These are phyloP conservation scores for Amiota communis DNA, from an alignment of 2,888 invertebrate species.

Conservation along the genomic window DNA sequence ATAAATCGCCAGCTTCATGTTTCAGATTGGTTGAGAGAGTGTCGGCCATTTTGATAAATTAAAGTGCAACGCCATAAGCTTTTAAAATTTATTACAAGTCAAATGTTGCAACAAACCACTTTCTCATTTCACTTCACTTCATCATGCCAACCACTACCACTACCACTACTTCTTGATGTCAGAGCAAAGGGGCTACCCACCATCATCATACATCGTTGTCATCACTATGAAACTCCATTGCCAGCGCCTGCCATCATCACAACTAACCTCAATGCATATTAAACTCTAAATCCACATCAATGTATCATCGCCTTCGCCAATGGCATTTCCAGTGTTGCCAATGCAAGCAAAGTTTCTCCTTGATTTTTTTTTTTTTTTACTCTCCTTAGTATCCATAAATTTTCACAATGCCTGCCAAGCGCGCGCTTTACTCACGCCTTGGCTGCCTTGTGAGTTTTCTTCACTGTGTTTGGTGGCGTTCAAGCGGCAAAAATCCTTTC, in stretches of 20 bases:
- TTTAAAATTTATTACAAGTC: slow-evolving; percentile 63
- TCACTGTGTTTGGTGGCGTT: slow-evolving; percentile 2
- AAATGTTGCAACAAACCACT: slow-evolving; percentile 34
- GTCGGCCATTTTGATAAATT: slow-evolving; percentile 59
- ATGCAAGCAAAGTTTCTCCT: slow-evolving; percentile 38
- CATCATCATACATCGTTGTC: too few species aligned
- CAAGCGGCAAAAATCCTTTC: slow-evolving; percentile 28
- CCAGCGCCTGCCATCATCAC: not conserved
- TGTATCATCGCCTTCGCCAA: slow-evolving; percentile 55
- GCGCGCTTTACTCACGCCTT: slow-evolving; percentile 22
- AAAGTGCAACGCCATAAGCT: slow-evolving; percentile 59
- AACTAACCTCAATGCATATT: slow-evolving; percentile 47
- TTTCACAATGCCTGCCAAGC: slow-evolving; percentile 54
- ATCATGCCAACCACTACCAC: not conserved
- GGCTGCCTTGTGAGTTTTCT: slow-evolving; percentile 45
- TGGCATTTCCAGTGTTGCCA: slow-evolving; percentile 23
- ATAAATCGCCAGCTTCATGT: slow-evolving; percentile 57
- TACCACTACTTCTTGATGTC: too few species aligned
- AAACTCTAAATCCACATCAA: slow-evolving; percentile 65
- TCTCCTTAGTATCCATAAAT: slow-evolving; percentile 54
- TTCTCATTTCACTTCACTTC: slow-evolving; percentile 28
- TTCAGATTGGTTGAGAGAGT: slow-evolving; percentile 51
- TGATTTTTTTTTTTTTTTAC: slow-evolving; percentile 23
- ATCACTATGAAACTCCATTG: not conserved
- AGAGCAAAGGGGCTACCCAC: too few species aligned